A percentile compares a stretch with the other conserved stretches of the same genome.
Conservation (phyloP, 2,888 invertebrate species). For the Stenodera caucasica region DNA sequence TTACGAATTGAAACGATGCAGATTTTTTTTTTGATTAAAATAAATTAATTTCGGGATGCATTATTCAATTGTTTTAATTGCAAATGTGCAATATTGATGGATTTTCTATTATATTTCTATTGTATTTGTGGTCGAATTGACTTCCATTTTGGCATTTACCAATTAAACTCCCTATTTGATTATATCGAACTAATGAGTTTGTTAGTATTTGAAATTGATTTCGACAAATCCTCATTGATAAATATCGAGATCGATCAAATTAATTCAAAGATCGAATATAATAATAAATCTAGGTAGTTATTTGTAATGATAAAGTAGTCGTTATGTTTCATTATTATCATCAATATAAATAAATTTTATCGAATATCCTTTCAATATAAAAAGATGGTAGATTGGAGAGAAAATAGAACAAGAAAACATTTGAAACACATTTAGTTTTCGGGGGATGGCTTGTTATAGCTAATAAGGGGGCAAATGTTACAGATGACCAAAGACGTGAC, state of each 20-base stretch:
- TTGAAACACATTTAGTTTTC: constrained; percentile 45
- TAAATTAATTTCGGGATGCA: too few species aligned
- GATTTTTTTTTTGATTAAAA: too few species aligned
- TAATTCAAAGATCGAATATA: constrained; percentile 19
- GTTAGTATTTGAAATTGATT: neutral
- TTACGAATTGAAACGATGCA: too few species aligned
- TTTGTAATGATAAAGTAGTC: too few species aligned
- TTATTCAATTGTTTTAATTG: neutral
- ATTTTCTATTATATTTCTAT: too few species aligned
- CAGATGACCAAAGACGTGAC: constrained; percentile 48
- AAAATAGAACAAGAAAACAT: constrained; percentile 33
- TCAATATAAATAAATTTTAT: constrained; percentile 40
- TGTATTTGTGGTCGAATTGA: neutral
- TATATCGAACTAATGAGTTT: neutral
- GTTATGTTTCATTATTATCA: too few species aligned
- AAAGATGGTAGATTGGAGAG: too few species aligned
- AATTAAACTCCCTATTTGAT: neutral
- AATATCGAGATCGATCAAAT: constrained; percentile 18
- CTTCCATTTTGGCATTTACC: neutral
- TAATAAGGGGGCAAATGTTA: constrained; percentile 48
- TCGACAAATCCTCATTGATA: neutral
- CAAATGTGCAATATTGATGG: neutral
- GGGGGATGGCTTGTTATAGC: constrained; percentile 47
- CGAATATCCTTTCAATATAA: constrained; percentile 35
- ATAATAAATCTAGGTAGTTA: too few species aligned